These are phyloP conservation scores for Heliconius sara DNA, from an alignment of 2,888 invertebrate species.

Conservation along the genomic window DNA sequence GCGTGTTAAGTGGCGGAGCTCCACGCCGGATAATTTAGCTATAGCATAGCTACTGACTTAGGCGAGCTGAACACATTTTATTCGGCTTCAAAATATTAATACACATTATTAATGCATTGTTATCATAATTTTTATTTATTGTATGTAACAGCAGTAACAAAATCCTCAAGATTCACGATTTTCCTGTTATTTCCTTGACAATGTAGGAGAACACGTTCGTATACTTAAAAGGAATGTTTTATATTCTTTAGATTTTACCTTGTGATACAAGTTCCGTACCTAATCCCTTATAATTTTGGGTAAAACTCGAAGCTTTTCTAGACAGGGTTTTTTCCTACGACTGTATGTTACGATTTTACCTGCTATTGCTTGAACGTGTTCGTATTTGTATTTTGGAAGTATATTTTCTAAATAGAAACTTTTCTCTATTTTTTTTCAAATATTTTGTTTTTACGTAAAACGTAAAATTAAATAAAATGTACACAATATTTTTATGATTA, in stretches of 20 bases:
- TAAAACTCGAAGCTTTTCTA: conserved; percentile 2
- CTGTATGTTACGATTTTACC: not conserved
- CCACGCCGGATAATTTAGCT: too few relatives aligned
- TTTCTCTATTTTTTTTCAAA: not conserved
- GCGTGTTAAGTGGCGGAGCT: too few relatives aligned
- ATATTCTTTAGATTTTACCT: conserved; percentile 19
- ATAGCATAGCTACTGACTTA: too few relatives aligned
- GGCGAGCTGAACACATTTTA: too few relatives aligned
- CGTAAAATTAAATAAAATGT: not conserved
- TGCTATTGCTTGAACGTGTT: not conserved
- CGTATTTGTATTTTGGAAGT: not conserved
- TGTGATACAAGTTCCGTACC: not conserved
- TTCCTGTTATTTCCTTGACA: not conserved
- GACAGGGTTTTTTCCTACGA: not conserved
- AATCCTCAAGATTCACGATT: not conserved
- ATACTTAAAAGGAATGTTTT: conserved; percentile 9
- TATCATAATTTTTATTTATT: not conserved
- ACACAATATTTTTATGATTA: too few relatives aligned
- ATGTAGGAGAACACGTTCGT: conserved; percentile 6
- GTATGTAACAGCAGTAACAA: not conserved
- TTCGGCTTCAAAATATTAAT: too few relatives aligned
- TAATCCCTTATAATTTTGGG: conserved; percentile 7
- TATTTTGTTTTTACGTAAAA: not conserved
- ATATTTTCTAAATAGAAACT: not conserved
- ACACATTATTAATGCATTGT: not conserved